These are phyloP conservation scores for Acleris emargana DNA, from an alignment of 2,888 invertebrate genomes.

Conservation along the genomic window DNA sequence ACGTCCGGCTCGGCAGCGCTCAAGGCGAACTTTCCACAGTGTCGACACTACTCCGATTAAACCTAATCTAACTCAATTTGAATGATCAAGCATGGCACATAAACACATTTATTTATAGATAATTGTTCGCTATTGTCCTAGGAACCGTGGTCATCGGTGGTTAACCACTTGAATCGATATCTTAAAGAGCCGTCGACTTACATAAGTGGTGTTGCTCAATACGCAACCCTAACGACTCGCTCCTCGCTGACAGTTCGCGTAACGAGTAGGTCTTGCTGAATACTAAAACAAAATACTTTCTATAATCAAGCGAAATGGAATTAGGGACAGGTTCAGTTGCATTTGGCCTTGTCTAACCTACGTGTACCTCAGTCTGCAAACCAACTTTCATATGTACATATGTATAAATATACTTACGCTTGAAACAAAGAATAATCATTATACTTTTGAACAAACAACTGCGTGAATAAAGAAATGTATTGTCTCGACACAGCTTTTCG, in stretches of 20 bases:
- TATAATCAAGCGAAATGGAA: conserved; percentile 12
- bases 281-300: conserved; percentile 22
- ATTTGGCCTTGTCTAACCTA: conserved; percentile 12
- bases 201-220: conserved; percentile 26
- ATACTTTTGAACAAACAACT: conserved; percentile 8
- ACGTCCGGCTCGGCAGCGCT: conserved; percentile 28
- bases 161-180: conserved; percentile 21
- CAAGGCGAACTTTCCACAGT: conserved; percentile 35
- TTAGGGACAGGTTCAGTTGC: conserved; percentile 1
- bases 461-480: conserved; percentile 6
- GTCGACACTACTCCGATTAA: conserved; percentile 32
- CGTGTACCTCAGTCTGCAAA: background rate
- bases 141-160: conserved; percentile 4
- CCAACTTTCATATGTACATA: background rate
- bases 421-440: conserved; percentile 12
- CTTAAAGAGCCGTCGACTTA: conserved; percentile 18
- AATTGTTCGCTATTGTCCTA: conserved; percentile 5
- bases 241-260: conserved; percentile 24
- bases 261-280: conserved; percentile 24
- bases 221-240: conserved; percentile 18
- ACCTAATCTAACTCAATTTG: conserved; percentile 11
- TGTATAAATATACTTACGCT: background rate
- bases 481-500: background rate
- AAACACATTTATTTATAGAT: background rate
- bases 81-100: background rate